phyloP scores from a whole-genome alignment of 2,113 vertebrate genomes.

The Bettongia penicillata region DNA sequence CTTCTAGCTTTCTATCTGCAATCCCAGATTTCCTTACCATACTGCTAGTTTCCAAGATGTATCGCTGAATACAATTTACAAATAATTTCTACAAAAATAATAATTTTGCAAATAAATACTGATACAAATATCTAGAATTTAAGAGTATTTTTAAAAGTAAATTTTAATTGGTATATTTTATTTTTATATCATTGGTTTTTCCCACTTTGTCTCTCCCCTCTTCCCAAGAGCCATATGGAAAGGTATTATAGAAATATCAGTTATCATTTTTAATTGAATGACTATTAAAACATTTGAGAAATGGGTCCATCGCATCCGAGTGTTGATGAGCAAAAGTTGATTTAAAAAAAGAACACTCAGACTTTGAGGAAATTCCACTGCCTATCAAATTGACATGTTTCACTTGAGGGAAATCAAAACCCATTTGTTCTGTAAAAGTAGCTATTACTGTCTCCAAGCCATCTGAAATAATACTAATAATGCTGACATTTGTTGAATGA shows the following conservation, averaged over 20 bases:
- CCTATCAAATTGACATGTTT: slow-evolving; percentile 43
- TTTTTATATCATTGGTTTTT: background rate
- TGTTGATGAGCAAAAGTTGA: slow-evolving; percentile 29
- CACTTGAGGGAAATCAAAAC: slow-evolving; percentile 18
- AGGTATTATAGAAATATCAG: background rate
- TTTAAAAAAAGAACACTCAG: slow-evolving; percentile 49
- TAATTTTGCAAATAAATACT: slow-evolving; percentile 30
- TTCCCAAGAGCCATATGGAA: background rate
- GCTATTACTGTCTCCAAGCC: slow-evolving; percentile 17
- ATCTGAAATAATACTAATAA: background rate
- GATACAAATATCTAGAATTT: slow-evolving; percentile 30
- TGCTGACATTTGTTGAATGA: background rate
- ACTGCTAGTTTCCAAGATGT: slow-evolving; percentile 43
- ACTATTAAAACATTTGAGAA: background rate
- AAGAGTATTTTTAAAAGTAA: slow-evolving; percentile 17
- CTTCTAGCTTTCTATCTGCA: background rate
- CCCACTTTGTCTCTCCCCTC: background rate
- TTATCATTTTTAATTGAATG: background rate
- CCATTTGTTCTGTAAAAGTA: slow-evolving; percentile 29
- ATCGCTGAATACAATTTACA: slow-evolving; percentile 42
- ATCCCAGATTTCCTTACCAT: slow-evolving; percentile 24
- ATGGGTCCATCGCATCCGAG: slow-evolving; percentile 17
- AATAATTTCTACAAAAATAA: background rate
- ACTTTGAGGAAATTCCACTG: background rate
- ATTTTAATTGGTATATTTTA: background rate